These are phyloP conservation scores for Drosophila limbata DNA, from an alignment of 2,888 invertebrate genomes.

Conservation along the genomic window DNA sequence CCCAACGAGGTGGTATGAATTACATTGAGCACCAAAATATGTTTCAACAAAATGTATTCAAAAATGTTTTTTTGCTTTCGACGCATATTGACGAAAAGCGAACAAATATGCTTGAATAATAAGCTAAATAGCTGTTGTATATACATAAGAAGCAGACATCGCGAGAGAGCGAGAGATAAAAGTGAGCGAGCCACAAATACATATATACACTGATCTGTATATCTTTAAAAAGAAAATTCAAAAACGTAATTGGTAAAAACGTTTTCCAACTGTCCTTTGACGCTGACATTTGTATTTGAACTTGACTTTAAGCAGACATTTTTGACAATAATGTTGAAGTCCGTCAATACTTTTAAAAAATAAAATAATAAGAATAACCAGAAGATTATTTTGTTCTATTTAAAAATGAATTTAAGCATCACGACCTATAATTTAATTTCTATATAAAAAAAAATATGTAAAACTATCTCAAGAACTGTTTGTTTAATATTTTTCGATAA, in stretches of 20 bases:
- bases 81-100: conserved; percentile 69
- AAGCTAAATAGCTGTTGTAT: conserved; percentile 54
- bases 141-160: conserved; percentile 55
- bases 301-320: conserved; percentile 64
- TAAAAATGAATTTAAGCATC: too few relatives aligned
- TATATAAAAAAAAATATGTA: background rate
- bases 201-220: conserved; percentile 25
- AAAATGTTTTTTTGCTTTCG: conserved; percentile 58
- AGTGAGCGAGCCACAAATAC: conserved; percentile 10
- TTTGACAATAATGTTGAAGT: conserved; percentile 60
- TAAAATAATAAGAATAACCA: background rate
- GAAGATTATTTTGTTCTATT: background rate
- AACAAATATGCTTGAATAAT: conserved; percentile 77
- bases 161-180: conserved; percentile 1
- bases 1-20: conserved; percentile 70
- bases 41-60: conserved; percentile 57
- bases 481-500: background rate
- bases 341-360: background rate
- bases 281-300: conserved; percentile 66
- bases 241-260: conserved; percentile 37
- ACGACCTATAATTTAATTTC: too few relatives aligned
- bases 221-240: conserved; percentile 23
- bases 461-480: background rate
- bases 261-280: conserved; percentile 31
- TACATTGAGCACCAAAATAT: conserved; percentile 71